Percentiles rank a stretch among this genome's conserved stretches.
These are phyloP conservation scores for Stegostoma tigrinum DNA, from an alignment of 2,113 vertebrate genomes.

Conservation along the genomic window DNA sequence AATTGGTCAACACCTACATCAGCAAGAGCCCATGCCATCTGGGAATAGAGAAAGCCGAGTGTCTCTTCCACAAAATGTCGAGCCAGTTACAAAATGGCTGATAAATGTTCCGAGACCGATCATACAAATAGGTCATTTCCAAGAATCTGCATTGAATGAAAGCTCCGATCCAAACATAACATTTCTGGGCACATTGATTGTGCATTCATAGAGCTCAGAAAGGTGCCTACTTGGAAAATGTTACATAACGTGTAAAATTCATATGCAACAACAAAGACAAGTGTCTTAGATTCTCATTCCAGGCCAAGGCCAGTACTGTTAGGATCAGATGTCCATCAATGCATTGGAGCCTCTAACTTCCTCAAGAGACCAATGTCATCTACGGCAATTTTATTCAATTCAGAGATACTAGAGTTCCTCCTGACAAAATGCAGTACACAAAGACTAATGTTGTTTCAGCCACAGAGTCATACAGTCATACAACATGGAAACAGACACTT, in stretches of 20 bases:
- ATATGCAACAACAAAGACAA: not conserved
- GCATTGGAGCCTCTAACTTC: not conserved
- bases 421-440: not conserved
- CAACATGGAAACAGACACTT: no score
- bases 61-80: not conserved
- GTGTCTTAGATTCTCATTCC: not conserved
- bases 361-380: not conserved
- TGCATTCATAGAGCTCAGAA: not conserved
- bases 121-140: not conserved
- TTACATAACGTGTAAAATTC: not conserved
- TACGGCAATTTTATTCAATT: not conserved
- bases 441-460: not conserved
- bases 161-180: conserved; percentile 19
- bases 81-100: conserved; percentile 28
- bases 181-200: not conserved
- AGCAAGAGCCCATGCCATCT: not conserved
- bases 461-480: no score
- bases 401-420: not conserved
- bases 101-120: not conserved
- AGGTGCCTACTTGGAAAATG: not conserved
- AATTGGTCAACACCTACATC: not conserved
- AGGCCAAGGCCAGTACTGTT: not conserved
- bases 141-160: not conserved
- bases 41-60: not conserved
- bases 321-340: not conserved